Percentiles rank a stretch among this genome's conserved stretches.
phyloP scores from a whole-genome alignment of 2,113 vertebrate genomes.

The Tinamus guttatus region DNA sequence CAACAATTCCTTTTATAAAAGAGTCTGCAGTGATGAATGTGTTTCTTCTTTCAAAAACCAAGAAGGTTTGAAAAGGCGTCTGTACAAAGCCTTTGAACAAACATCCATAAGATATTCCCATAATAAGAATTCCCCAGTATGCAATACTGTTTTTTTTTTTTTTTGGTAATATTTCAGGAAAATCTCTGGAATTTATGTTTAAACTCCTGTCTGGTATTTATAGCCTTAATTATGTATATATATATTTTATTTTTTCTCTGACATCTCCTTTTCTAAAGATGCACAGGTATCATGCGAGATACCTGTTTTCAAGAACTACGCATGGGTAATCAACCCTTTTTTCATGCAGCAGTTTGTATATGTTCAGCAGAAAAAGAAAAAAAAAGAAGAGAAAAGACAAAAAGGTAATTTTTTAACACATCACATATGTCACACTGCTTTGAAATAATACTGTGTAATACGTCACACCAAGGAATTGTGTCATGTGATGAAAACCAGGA shows the following conservation, averaged over 20 bases:
- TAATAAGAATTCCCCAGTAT: not conserved
- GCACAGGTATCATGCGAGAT: not conserved
- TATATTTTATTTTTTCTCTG: not conserved
- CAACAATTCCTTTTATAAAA: not conserved
- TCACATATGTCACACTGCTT: not conserved
- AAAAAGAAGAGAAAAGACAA: no score
- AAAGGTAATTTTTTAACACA: not conserved
- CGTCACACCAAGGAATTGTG: not conserved
- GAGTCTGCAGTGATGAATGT: not conserved
- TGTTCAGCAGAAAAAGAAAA: not conserved
- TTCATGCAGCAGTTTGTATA: not conserved
- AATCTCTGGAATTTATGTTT: not conserved
- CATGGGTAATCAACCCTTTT: not conserved
- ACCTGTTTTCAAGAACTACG: not conserved
- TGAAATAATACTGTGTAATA: not conserved
- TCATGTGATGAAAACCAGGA: not conserved
- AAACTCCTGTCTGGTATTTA: slow-evolving; percentile 10
- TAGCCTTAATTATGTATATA: not conserved
- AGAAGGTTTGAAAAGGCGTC: not conserved
- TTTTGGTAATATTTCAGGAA: not conserved
- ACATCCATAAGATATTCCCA: not conserved
- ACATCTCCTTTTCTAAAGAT: not conserved
- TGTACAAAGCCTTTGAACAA: not conserved
- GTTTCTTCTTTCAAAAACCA: not conserved
- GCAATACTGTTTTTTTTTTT: not conserved